These are phyloP conservation scores for Zoroaster sp. DNA, from an alignment of 53 echinoderm and acorn worm genomes.

Conservation along the genomic window DNA sequence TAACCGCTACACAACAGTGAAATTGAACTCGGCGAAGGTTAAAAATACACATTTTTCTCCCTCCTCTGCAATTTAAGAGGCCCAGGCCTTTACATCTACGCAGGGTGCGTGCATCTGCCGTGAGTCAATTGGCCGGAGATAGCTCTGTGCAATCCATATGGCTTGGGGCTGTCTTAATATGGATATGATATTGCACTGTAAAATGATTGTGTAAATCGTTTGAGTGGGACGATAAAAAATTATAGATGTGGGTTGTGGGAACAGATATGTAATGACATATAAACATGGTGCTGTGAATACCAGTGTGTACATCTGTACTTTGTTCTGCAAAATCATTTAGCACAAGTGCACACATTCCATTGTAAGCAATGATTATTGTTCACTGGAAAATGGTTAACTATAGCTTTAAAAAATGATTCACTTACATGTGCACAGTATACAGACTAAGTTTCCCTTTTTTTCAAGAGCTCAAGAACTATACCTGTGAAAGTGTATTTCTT, in stretches of 20 bases:
- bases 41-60: not conserved
- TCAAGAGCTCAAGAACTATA: too few species aligned
- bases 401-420: too few species aligned
- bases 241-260: not conserved
- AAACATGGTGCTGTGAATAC: not conserved
- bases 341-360: too few species aligned
- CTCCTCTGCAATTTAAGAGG: not conserved
- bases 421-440: too few species aligned
- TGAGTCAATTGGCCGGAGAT: slow-evolving; percentile 9
- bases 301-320: not conserved
- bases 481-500: too few species aligned
- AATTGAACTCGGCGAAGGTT: not conserved
- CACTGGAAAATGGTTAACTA: too few species aligned
- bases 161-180: slow-evolving; percentile 41
- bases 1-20: too few species aligned
- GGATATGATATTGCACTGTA: slow-evolving; percentile 29
- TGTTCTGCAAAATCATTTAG: too few species aligned
- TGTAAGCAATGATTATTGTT: too few species aligned
- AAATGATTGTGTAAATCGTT: slow-evolving; percentile 12
- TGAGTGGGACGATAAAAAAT: not conserved
- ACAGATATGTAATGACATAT: not conserved
- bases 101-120: not conserved
- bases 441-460: too few species aligned
- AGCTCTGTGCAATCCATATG: slow-evolving; percentile 31
- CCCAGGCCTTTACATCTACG: not conserved